Percentiles rank a stretch among this genome's conserved stretches.
Conservation (phyloP, 2,888 invertebrate species). For the Aphidius colemani region DNA sequence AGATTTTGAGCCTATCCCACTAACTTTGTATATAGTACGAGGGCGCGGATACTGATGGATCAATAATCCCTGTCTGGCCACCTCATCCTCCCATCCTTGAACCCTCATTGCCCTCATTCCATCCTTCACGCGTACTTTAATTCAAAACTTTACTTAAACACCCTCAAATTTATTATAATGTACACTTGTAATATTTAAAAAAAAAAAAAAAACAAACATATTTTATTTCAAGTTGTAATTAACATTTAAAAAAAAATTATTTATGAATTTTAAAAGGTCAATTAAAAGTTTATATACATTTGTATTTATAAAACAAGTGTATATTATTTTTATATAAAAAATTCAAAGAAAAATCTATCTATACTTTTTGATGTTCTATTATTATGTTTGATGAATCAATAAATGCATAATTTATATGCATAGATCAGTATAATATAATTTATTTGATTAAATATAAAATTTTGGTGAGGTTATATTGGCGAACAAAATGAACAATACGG, state of each 20-base stretch:
- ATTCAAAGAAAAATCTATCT: too few relatives aligned
- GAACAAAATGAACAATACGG: neutral
- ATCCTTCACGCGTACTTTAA: slow-evolving; percentile 34
- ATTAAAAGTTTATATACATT: too few relatives aligned
- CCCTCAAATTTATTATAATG: slow-evolving; percentile 4
- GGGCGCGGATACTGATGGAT: slow-evolving; percentile 53
- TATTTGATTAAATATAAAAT: slow-evolving; percentile 4
- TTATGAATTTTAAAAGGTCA: neutral
- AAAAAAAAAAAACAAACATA: neutral
- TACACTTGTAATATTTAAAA: neutral
- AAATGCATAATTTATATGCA: neutral
- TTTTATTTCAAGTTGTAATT: neutral
- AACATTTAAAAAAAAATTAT: neutral
- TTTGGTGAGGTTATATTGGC: neutral
- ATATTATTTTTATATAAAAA: too few relatives aligned
- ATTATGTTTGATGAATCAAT: neutral
- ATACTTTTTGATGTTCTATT: too few relatives aligned
- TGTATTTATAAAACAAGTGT: too few relatives aligned
- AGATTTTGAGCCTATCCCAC: slow-evolving; percentile 56
- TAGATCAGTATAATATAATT: slow-evolving; percentile 3
- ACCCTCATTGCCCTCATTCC: slow-evolving; percentile 56
- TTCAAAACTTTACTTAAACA: slow-evolving; percentile 44
- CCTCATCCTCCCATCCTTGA: slow-evolving; percentile 53
- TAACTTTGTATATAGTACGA: slow-evolving; percentile 42
- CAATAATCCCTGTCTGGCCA: slow-evolving; percentile 57